phyloP scores from a whole-genome alignment of 2,888 invertebrate genomes.

The Teleogryllus oceanicus region DNA sequence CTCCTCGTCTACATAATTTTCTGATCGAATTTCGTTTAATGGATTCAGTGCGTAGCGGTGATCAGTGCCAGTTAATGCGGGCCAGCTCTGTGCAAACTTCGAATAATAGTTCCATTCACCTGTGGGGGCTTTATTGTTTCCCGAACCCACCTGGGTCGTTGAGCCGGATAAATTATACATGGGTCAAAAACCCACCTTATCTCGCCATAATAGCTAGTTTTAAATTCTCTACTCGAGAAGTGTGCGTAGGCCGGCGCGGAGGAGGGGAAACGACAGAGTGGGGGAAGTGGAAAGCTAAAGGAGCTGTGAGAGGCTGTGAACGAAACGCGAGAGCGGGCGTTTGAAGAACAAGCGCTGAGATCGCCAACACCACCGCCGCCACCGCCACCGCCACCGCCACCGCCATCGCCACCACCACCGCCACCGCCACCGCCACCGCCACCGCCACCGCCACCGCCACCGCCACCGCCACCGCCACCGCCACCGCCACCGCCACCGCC shows the following conservation, averaged over 20 bases:
- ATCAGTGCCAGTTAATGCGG: not conserved
- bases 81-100: not conserved
- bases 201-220: not conserved
- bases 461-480: too few species aligned
- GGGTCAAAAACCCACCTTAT: conserved; percentile 7
- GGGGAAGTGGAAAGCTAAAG: not conserved
- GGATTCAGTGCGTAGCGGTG: not conserved
- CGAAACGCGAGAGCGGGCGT: too few species aligned
- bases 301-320: too few species aligned
- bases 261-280: not conserved
- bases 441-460: too few species aligned
- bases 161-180: conserved; percentile 18
- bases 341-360: too few species aligned
- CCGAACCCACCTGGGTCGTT: conserved; percentile 11
- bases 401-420: too few species aligned
- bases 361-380: too few species aligned
- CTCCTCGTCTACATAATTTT: not conserved
- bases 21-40: conserved; percentile 11
- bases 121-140: conserved; percentile 6
- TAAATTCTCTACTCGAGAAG: not conserved
- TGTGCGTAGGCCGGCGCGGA: not conserved
- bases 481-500: not conserved
- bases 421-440: too few species aligned
- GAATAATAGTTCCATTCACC: not conserved
- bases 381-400: too few species aligned